Conservation (phyloP, 1,140 invertebrate genomes). For the Cepaea nemoralis region DNA sequence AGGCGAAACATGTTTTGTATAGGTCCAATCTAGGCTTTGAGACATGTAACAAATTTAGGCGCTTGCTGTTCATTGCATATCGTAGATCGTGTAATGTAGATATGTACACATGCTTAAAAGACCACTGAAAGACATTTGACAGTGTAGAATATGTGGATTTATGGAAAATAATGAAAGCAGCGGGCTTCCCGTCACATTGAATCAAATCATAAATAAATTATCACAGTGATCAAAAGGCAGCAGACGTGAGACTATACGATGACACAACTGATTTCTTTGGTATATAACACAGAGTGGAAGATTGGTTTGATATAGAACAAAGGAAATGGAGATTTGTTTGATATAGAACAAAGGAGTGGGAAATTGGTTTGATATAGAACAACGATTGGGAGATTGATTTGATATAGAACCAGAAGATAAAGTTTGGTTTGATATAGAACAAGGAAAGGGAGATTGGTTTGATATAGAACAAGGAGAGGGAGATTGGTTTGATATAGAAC, state of each 20-base stretch:
- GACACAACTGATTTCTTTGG: too few relatives aligned
- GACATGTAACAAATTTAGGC: too few relatives aligned
- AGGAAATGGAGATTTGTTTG: not conserved
- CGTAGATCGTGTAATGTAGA: not conserved
- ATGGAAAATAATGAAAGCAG: too few relatives aligned
- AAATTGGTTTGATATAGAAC: not conserved
- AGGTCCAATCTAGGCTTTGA: too few relatives aligned
- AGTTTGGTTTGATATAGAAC: not conserved
- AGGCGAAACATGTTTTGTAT: too few relatives aligned
- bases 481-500: not conserved
- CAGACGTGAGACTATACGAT: too few relatives aligned
- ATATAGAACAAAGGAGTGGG: conserved; percentile 5
- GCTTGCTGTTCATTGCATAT: too few relatives aligned
- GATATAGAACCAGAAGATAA: not conserved
- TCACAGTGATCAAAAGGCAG: too few relatives aligned
- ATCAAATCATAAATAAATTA: too few relatives aligned
- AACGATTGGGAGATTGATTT: not conserved
- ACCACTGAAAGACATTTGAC: not conserved
- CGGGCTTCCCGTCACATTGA: too few relatives aligned
- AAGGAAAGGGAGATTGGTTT: not conserved
- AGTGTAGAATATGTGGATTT: not conserved
- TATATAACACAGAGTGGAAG: not conserved
- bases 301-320: not conserved
- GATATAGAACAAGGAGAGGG: too few relatives aligned
- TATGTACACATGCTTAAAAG: not conserved